These are phyloP conservation scores for Drosophila arizonae DNA, from an alignment of 1,140 invertebrate species.

Conservation along the genomic window DNA sequence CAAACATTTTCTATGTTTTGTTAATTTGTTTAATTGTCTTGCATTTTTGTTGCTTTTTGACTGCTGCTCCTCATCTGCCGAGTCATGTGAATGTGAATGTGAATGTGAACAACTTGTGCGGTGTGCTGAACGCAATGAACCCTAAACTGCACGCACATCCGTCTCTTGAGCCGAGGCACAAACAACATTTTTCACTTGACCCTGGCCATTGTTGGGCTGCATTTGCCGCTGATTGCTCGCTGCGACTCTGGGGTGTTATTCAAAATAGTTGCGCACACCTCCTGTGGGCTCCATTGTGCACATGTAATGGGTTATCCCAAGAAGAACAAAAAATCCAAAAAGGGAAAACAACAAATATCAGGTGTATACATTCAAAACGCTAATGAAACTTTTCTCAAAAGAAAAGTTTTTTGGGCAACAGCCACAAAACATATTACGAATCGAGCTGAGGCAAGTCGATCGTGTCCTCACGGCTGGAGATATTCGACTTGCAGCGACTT, in stretches of 20 bases:
- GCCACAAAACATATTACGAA: conserved; percentile 47
- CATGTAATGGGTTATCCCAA: conserved; percentile 15
- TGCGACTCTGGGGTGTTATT: conserved; percentile 43
- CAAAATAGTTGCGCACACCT: conserved; percentile 56
- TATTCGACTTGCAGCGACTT: conserved; percentile 49
- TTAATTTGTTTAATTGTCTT: conserved; percentile 80
- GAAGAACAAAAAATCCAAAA: neutral
- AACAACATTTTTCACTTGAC: conserved; percentile 35
- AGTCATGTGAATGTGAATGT: conserved; percentile 76
- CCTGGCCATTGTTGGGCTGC: conserved; percentile 50
- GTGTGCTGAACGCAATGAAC: conserved; percentile 66
- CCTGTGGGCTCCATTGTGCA: conserved; percentile 65
- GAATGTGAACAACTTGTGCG: conserved; percentile 75
- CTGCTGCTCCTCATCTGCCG: conserved; percentile 48
- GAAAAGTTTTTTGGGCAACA: conserved; percentile 55
- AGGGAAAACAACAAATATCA: conserved; percentile 38
- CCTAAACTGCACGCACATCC: conserved; percentile 73
- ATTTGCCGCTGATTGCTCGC: conserved; percentile 9
- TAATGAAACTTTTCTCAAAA: conserved; percentile 64
- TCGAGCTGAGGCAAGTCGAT: conserved; percentile 30
- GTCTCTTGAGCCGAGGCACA: conserved; percentile 37
- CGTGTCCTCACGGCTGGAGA: conserved; percentile 75
- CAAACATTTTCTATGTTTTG: conserved; percentile 25
- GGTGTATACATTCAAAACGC: conserved; percentile 58
- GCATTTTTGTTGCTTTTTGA: conserved; percentile 53